Base-by-base conservation (phyloP, 2,888 invertebrate genomes). In the Anorthoa munda region DNA sequence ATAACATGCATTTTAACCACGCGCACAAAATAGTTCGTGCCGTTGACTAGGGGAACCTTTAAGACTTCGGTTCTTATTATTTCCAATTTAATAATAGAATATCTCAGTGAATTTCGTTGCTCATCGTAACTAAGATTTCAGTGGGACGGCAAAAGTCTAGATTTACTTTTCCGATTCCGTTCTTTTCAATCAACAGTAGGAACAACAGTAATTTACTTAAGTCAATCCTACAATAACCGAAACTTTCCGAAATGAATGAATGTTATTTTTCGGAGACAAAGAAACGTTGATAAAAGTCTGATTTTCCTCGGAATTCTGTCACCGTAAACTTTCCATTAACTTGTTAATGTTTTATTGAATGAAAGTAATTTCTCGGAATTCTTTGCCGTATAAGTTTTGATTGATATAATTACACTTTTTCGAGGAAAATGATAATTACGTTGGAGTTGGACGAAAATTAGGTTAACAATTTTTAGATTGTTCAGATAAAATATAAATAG, bases 311-410 rank as follows among this genome's bases (percentile, higher is more conserved):
- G 23, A 75, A 66, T 79, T 64, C 45, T 23, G 12, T 66, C 69
- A 63, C 15, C 31, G 21, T 53, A 45, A 72, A 77, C 46, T 77
- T 66, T 66, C 21, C 26, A 63, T 58, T 31, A 60, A 45, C 66
- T 74, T 75, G 66, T 63, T 18, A 59, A 69, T 66, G 63, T 75
- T 69, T 63, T 69, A 79, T 69, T 66, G 66, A 75, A 26, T 64
- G 45, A 58, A 66, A 66, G 15, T 74, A 45, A 75, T 79, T 78
- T 63, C 53, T 66, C 17, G 11, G n/a, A 66, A 48, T 65, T 75
- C 51, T 58, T 63, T 69, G 63, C 48, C 48, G 53, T 18, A 66
- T 50, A 63, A 69, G 45, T 75, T 79, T 51, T 61, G 53, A 63
- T 79, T 66, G 75, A 79, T 75, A 53, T 55, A n/a, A 50, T 72